These are phyloP conservation scores for Gymnarchus niloticus DNA, from an alignment of 2,113 vertebrate genomes.

Conservation along the genomic window DNA sequence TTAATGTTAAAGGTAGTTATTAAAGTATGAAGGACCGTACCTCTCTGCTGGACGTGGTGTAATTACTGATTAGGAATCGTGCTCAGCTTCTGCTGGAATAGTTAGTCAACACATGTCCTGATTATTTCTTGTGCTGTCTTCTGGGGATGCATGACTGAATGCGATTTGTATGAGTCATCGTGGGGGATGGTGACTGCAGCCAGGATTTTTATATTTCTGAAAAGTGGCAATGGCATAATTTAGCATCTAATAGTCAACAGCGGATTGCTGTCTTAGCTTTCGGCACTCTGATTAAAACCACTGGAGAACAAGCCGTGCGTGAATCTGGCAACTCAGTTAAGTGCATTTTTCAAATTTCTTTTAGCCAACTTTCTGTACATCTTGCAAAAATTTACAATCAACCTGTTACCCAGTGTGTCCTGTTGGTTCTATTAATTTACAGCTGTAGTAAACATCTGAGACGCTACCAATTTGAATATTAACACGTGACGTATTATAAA, in stretches of 20 bases:
- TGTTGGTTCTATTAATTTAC: background rate
- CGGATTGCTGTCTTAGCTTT: background rate
- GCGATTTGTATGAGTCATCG: constrained; percentile 11
- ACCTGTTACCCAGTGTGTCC: background rate
- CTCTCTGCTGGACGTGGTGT: background rate
- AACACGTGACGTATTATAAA: background rate
- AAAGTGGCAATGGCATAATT: background rate
- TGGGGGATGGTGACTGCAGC: background rate
- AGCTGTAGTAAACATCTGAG: background rate
- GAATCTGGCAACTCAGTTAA: background rate
- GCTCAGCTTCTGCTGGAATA: background rate
- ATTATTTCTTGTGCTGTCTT: background rate
- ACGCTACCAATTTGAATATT: background rate
- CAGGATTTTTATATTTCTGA: background rate
- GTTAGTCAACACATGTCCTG: background rate
- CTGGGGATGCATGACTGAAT: background rate
- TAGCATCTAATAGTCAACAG: constrained; percentile 9
- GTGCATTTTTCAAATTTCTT: background rate
- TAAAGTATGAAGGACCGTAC: background rate
- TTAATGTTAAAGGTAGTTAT: background rate
- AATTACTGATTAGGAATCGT: background rate
- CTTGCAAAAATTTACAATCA: background rate
- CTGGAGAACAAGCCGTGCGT: background rate
- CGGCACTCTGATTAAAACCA: background rate
- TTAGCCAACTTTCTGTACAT: background rate